Conservation (phyloP, 2,797 vertebrate species). For the Falco columbarius region DNA sequence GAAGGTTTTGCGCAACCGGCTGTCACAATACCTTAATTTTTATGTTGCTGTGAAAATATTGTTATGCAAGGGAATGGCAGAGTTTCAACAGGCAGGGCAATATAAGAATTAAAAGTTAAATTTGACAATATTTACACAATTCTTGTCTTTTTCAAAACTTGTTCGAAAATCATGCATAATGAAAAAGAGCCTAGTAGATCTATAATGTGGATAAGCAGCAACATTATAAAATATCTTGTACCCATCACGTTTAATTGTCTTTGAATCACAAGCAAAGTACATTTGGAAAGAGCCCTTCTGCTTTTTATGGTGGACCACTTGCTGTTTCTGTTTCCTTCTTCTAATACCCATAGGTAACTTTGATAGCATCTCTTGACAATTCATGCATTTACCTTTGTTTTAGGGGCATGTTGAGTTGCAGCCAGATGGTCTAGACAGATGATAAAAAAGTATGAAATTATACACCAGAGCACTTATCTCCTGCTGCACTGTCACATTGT, state of each 20-base stretch:
- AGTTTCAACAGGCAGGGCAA: background rate
- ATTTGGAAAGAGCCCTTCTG: background rate
- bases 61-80: background rate
- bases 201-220: background rate
- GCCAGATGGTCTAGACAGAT: constrained; percentile 56
- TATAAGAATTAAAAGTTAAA: background rate
- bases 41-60: background rate
- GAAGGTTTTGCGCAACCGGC: background rate
- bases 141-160: background rate
- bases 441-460: constrained; percentile 18
- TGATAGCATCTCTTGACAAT: background rate
- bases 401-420: background rate
- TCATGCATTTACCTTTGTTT: constrained; percentile 3
- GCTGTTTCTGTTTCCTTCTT: background rate
- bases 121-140: background rate
- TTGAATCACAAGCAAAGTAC: background rate
- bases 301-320: background rate
- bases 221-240: background rate
- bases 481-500: constrained; percentile 25
- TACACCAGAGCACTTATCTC: background rate
- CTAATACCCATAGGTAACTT: background rate
- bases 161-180: background rate
- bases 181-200: background rate
- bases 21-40: background rate
- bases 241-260: background rate